These are phyloP conservation scores for Thamnophis elegans DNA, from an alignment of 2,797 vertebrate genomes.

Conservation along the genomic window DNA sequence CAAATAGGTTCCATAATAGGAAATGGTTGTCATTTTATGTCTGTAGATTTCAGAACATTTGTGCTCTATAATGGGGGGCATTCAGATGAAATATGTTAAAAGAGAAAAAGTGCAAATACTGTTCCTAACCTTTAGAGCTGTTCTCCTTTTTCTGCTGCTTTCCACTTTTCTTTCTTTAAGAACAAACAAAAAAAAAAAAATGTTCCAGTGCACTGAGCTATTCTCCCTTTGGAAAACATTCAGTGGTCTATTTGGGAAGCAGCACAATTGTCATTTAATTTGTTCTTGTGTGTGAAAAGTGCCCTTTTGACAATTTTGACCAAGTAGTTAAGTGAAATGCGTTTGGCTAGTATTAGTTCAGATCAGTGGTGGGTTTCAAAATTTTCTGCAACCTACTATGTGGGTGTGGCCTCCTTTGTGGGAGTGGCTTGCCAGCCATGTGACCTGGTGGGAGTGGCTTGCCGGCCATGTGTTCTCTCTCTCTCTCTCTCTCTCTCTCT, in stretches of 20 bases:
- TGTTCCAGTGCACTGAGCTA: not conserved
- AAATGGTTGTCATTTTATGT: constrained; percentile 14
- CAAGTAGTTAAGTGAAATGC: not conserved
- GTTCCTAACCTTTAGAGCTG: constrained; percentile 15
- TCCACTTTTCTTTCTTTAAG: not conserved
- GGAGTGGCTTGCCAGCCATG: too few species aligned
- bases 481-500: too few species aligned
- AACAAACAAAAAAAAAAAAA: not conserved
- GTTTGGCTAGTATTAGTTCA: not conserved
- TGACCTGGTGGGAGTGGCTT: too few species aligned
- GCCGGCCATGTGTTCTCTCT: too few species aligned
- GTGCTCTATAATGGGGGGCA: constrained; percentile 12
- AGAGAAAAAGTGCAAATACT: not conserved
- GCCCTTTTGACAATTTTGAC: not conserved
- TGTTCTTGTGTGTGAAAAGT: not conserved
- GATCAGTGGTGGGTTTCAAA: too few species aligned
- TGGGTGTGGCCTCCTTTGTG: too few species aligned
- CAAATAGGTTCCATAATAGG: constrained; percentile 20
- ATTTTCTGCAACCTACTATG: too few species aligned
- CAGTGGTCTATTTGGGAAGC: not conserved
- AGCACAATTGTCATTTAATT: not conserved
- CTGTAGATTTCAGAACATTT: constrained; percentile 23
- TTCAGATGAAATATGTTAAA: constrained; percentile 16
- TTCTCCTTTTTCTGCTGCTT: not conserved
- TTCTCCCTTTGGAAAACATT: constrained; percentile 6